Base-by-base conservation (phyloP, 1,140 invertebrate genomes). In the Wasmannia auropunctata region DNA sequence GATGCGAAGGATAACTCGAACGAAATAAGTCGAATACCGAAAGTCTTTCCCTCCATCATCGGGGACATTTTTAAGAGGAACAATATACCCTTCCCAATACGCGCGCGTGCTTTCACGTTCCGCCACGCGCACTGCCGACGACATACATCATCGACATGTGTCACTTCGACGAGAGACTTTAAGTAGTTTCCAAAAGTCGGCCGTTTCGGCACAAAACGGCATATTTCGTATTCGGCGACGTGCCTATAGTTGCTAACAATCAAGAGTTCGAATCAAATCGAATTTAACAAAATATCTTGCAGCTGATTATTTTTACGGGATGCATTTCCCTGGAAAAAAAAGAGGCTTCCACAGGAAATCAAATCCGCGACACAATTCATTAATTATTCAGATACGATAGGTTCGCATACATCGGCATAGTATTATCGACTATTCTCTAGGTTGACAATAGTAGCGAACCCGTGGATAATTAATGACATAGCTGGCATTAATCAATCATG, bases 141-240 rank as follows among this genome's bases (percentile, higher is more conserved):
- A 86, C 87, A 65, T 65, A 60, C 70, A 46, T 89, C 74, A 75
- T 88, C 79, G 88, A 62, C 67, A 85, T 19, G 22, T 74, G 83
- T 88, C 60, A 88, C 49, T 74, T 83, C 7, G 77, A 54, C 51
- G 8, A 40, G 40, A 46, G 74, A 62, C 58, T 70, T 67, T 72
- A 86, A 87, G 40, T 72, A 74, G 56, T 74, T 63, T 69, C 46
- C 46, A 25, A 37, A 10, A 70, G 37, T 67, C 28, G 10, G 10
- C n/a, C 28, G 28, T 69, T 34, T 51, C 40, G 34, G 3, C 60
- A 28, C 16, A 10, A 79, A 43, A 69, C 5, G 40, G n/a, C n/a
- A n/a, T 63, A 49, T 63, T 22, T n/a, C 46, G 34, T 63, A 77
- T 77, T 77, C 28, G 1, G 10, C 3, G 16, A n/a, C 6, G 58